Percentiles rank a stretch among this genome's conserved stretches.
These are phyloP conservation scores for Sycophila sp. DNA, from an alignment of 1,140 invertebrate genomes.

Conservation along the genomic window DNA sequence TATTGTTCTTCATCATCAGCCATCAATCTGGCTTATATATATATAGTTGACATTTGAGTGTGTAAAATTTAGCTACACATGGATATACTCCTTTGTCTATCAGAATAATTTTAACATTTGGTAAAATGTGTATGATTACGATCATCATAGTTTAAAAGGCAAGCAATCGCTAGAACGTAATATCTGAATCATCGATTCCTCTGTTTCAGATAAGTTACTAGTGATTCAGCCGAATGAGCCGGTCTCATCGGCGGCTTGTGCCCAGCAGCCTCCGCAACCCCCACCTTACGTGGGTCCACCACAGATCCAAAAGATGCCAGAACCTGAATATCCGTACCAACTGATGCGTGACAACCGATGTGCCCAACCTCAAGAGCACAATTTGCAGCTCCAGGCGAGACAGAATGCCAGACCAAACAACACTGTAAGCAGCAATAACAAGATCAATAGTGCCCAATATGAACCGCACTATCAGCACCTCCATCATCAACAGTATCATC, in stretches of 20 bases:
- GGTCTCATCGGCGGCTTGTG: conserved; percentile 24
- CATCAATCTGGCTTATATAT: too few species aligned
- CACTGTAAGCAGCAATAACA: too few species aligned
- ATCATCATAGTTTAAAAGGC: too few species aligned
- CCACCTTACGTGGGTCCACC: conserved; percentile 53
- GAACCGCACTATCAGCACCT: conserved; percentile 36
- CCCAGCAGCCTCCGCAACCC: conserved; percentile 49
- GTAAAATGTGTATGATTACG: too few species aligned
- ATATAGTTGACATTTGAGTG: too few species aligned
- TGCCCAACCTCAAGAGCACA: conserved; percentile 15
- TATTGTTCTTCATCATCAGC: too few species aligned
- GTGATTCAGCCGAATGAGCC: conserved; percentile 39
- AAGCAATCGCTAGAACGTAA: too few species aligned
- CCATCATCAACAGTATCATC: conserved; percentile 31
- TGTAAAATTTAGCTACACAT: too few species aligned
- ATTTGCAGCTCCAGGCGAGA: conserved; percentile 27
- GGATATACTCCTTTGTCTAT: too few species aligned
- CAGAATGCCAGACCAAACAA: conserved; percentile 20
- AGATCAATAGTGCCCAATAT: conserved; percentile 9
- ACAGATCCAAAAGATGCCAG: conserved; percentile 35
- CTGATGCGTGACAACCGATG: background rate
- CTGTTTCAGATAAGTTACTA: conserved; percentile 62
- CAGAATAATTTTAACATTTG: too few species aligned
- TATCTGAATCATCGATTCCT: too few species aligned
- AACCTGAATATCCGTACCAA: conserved; percentile 2